Evolutionary conservation across 1,140 invertebrate genomes (phyloP).

Genomic region (Goniozus legneri): DNA sequence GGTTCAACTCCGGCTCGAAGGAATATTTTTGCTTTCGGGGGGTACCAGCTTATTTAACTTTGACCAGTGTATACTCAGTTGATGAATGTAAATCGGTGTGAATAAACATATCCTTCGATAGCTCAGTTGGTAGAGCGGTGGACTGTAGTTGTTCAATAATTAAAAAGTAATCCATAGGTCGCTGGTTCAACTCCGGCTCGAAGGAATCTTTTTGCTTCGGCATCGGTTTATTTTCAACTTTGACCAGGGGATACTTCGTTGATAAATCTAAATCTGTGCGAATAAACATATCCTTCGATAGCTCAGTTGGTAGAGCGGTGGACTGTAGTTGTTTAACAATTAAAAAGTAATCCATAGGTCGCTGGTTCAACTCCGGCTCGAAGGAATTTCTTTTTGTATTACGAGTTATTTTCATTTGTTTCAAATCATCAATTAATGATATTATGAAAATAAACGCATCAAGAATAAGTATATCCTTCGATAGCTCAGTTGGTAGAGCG

Average conservation of each 20-base stretch:
- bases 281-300: constrained; percentile 61
- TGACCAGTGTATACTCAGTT: too few species aligned
- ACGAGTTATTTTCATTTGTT: too few species aligned
- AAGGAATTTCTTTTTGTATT: constrained; percentile 39
- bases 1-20: constrained; percentile 48
- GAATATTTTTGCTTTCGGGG: constrained; percentile 34
- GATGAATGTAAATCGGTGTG: too few species aligned
- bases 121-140: constrained; percentile 86
- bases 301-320: constrained; percentile 86
- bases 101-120: constrained; percentile 66
- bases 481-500: constrained; percentile 29
- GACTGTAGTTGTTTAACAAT: constrained; percentile 63
- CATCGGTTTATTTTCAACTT: too few species aligned
- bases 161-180: constrained; percentile 35
- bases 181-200: constrained; percentile 49
- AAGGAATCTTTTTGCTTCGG: constrained; percentile 42
- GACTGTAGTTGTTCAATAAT: constrained; percentile 63
- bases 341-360: constrained; percentile 35
- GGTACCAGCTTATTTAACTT: too few species aligned
- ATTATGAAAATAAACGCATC: too few species aligned
- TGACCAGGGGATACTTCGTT: not conserved
- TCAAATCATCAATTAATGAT: too few species aligned
- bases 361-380: constrained; percentile 49
- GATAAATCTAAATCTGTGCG: not conserved
- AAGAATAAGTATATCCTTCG: constrained; percentile 14